phyloP scores from a whole-genome alignment of 1,140 invertebrate species.

The Neodiprion fabricii region DNA sequence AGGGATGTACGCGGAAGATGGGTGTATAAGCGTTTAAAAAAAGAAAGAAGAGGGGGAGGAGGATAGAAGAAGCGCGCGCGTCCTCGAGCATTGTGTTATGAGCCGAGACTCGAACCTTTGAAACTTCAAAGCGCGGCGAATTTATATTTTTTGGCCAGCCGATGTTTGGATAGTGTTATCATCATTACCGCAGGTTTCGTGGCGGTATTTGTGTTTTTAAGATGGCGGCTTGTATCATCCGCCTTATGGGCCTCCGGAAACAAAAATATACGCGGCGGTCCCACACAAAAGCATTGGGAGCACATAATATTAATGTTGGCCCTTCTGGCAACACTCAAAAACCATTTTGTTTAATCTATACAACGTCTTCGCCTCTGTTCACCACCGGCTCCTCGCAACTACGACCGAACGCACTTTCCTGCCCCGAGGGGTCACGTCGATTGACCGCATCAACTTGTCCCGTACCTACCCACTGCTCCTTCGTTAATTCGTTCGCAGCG shows the following conservation, averaged over 20 bases:
- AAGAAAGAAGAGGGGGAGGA: not conserved
- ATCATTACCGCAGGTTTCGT: constrained; percentile 7
- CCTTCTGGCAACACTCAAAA: constrained; percentile 7
- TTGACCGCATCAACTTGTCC: not conserved
- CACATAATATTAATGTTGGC: constrained; percentile 7
- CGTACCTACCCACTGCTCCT: not conserved
- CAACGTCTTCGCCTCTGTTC: constrained; percentile 6
- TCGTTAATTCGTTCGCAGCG: not conserved
- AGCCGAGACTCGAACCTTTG: constrained; percentile 1
- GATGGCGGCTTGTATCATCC: constrained; percentile 6
- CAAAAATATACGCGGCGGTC: constrained; percentile 3
- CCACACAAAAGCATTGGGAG: constrained; percentile 6
- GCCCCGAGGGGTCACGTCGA: not conserved
- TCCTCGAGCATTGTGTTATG: not conserved
- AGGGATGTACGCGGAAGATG: not conserved
- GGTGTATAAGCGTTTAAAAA: not conserved
- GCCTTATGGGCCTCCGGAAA: constrained; percentile 1
- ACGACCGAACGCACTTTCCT: not conserved
- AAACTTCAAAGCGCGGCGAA: constrained; percentile 7
- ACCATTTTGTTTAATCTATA: not conserved
- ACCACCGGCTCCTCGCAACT: not conserved
- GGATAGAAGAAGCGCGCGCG: not conserved
- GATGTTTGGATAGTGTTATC: constrained; percentile 4
- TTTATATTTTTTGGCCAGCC: constrained; percentile 7
- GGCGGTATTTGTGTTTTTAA: constrained; percentile 1